These are phyloP conservation scores for Melospiza georgiana DNA, from an alignment of 2,113 vertebrate species.

Conservation along the genomic window DNA sequence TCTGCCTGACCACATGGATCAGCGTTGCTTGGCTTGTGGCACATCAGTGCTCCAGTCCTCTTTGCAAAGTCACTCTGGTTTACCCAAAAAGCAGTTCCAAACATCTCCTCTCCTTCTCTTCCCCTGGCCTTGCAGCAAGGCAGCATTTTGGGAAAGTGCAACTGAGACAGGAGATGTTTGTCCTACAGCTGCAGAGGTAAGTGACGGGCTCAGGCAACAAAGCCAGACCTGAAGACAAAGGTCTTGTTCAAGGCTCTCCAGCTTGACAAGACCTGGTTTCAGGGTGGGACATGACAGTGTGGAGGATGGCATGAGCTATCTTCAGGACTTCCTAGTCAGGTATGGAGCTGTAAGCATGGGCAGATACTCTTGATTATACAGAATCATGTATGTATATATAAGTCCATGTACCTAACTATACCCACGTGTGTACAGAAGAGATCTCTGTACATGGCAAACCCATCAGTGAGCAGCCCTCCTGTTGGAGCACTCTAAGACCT, in stretches of 20 bases:
- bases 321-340: background rate
- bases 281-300: background rate
- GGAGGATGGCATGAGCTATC: background rate
- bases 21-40: background rate
- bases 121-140: background rate
- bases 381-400: background rate
- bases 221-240: background rate
- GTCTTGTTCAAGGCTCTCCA: background rate
- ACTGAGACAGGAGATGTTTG: background rate
- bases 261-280: background rate
- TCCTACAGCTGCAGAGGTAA: background rate
- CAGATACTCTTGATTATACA: background rate
- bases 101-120: background rate
- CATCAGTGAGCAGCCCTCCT: background rate
- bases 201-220: background rate
- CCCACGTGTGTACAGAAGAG: background rate
- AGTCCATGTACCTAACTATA: background rate
- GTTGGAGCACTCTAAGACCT: background rate
- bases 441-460: background rate
- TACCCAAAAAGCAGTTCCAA: background rate
- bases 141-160: background rate
- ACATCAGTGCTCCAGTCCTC: background rate
- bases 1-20: fast-evolving
- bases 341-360: background rate
- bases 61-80: background rate